A percentile compares a stretch with the other conserved stretches of the same genome.
These are phyloP conservation scores for Trachops cirrhosus DNA, from an alignment of 2,797 vertebrate genomes.

Conservation along the genomic window DNA sequence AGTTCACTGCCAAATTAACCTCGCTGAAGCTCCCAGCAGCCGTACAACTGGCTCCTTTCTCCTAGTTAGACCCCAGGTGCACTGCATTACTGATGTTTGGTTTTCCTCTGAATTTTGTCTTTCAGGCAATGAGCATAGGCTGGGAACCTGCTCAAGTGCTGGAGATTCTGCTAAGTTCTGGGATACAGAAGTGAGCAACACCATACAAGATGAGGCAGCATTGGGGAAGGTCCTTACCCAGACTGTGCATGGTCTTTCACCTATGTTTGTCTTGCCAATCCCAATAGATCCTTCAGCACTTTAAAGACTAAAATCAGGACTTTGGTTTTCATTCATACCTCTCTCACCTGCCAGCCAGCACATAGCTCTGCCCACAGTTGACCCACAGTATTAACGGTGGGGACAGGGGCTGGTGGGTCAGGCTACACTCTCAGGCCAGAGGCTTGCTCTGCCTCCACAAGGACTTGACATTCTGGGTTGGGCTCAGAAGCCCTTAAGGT, in stretches of 20 bases:
- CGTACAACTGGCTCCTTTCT: background rate
- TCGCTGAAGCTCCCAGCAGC: background rate
- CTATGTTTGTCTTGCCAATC: background rate
- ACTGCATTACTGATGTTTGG: background rate
- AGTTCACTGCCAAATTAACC: background rate
- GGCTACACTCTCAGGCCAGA: background rate
- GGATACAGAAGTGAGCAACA: background rate
- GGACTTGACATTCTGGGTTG: background rate
- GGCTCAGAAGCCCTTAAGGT: background rate
- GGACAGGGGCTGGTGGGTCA: background rate
- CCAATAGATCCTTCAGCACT: background rate
- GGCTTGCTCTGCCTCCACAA: background rate
- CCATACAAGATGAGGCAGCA: background rate
- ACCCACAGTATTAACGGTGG: background rate
- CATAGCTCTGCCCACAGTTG: background rate
- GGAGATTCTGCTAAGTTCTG: background rate
- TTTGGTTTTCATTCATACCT: background rate
- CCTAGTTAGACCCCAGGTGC: background rate
- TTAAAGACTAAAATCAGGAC: background rate
- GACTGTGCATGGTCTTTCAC: background rate
- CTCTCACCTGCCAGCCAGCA: background rate
- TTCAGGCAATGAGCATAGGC: background rate
- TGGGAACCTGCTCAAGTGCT: background rate
- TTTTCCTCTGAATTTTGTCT: conserved; percentile 51
- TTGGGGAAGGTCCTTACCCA: background rate